Percentiles rank a stretch among this genome's conserved stretches.
Evolutionary conservation across 1,140 invertebrate genomes (phyloP).

Genomic region (Leptoteleia sp.): DNA sequence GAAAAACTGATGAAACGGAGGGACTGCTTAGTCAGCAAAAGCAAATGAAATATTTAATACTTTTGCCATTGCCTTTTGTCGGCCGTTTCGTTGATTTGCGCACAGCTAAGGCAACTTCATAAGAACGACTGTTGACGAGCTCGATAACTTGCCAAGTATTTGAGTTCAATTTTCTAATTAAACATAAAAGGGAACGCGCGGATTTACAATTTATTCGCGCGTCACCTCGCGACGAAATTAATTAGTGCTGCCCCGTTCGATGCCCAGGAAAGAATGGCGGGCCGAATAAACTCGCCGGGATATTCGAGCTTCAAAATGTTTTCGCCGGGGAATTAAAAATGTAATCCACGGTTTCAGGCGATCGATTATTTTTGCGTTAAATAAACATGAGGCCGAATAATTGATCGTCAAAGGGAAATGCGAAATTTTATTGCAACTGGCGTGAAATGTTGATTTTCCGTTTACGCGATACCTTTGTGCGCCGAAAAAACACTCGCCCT

Average conservation of each 20-base stretch:
- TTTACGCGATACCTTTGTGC: too few species aligned
- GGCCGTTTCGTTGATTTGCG: too few species aligned
- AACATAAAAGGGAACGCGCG: slow-evolving; percentile 3
- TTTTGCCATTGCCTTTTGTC: too few species aligned
- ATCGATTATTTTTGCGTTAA: slow-evolving; percentile 26
- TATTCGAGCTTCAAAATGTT: slow-evolving; percentile 28
- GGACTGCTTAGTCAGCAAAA: too few species aligned
- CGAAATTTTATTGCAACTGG: not conserved
- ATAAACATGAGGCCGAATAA: slow-evolving; percentile 30
- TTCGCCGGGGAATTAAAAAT: slow-evolving; percentile 24
- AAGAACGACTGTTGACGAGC: too few species aligned
- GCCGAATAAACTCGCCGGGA: slow-evolving; percentile 4
- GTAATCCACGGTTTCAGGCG: slow-evolving; percentile 14
- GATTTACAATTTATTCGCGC: slow-evolving; percentile 9
- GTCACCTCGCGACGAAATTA: slow-evolving; percentile 13
- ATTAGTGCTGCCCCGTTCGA: slow-evolving; percentile 1
- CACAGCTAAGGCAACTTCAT: too few species aligned
- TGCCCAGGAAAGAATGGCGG: not conserved
- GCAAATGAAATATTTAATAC: too few species aligned
- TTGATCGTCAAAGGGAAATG: slow-evolving; percentile 9
- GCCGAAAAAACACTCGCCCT: too few species aligned
- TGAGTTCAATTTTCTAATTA: too few species aligned
- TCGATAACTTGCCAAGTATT: too few species aligned
- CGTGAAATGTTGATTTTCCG: not conserved
- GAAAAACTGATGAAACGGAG: too few species aligned